phyloP scores from a whole-genome alignment of 2,113 vertebrate species.

The Gavia stellata region DNA sequence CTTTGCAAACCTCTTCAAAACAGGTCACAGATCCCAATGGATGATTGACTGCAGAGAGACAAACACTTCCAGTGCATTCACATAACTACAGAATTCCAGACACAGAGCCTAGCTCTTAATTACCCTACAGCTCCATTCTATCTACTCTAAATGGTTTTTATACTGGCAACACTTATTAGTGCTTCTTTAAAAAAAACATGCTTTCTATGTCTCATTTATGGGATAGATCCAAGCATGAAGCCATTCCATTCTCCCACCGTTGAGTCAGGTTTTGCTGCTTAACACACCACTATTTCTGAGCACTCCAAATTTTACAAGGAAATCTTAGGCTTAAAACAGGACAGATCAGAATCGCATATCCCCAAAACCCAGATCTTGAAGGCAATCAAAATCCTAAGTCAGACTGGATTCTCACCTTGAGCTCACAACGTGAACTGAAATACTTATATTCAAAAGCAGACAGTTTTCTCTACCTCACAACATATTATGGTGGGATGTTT shows the following conservation, averaged over 20 bases:
- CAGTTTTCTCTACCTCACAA: background rate
- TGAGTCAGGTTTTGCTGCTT: background rate
- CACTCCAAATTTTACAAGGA: background rate
- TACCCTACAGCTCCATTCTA: background rate
- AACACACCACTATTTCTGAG: background rate
- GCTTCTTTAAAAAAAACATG: background rate
- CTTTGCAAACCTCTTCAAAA: background rate
- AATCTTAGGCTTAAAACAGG: background rate
- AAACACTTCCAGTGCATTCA: background rate
- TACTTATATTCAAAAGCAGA: background rate
- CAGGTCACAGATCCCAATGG: background rate
- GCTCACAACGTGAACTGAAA: background rate
- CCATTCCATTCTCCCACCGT: background rate
- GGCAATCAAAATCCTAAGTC: background rate
- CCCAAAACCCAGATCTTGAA: background rate
- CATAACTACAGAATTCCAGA: background rate
- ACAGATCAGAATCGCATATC: background rate
- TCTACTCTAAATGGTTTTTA: background rate
- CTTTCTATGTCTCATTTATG: background rate
- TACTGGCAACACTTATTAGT: background rate
- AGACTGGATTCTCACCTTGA: background rate
- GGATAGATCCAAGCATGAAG: background rate
- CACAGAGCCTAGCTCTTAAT: background rate
- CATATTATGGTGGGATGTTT: fast-evolving
- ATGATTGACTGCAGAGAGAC: background rate